A percentile compares a stretch with the other conserved stretches of the same genome.
Evolutionary conservation across 1,140 invertebrate species (phyloP).

Genomic region (Brachionus rubens): DNA sequence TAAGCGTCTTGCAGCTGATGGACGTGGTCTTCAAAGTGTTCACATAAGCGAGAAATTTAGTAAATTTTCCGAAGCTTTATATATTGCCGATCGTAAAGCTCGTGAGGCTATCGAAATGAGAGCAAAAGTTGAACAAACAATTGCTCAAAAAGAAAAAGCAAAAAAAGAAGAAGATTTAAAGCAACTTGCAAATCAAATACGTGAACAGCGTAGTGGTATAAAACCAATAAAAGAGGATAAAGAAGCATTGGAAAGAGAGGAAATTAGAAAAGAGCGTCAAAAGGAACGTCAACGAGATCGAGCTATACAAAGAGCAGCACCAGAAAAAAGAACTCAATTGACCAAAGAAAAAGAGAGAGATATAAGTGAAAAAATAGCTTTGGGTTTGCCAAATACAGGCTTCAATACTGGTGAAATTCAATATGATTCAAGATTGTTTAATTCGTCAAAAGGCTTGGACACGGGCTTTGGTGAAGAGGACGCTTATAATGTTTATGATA

Average conservation of each 20-base stretch:
- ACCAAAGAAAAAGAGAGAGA: constrained; percentile 71
- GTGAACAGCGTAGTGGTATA: constrained; percentile 87
- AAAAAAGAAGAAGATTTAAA: constrained; percentile 93
- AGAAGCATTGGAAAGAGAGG: constrained; percentile 81
- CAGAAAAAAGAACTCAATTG: constrained; percentile 72
- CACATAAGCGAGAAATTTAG: constrained; percentile 99
- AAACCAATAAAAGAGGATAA: constrained; percentile 61
- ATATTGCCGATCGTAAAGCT: constrained; percentile 95
- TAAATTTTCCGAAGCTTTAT: constrained; percentile 91
- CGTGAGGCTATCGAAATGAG: constrained; percentile 92
- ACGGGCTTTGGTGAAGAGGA: constrained; percentile 96
- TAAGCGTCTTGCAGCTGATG: constrained; percentile 95
- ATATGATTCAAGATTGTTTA: constrained; percentile 93
- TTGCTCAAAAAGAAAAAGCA: constrained; percentile 96
- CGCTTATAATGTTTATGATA: constrained; percentile 95
- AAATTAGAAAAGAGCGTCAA: constrained; percentile 80
- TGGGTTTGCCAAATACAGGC: constrained; percentile 74
- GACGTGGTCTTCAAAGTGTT: constrained; percentile 88
- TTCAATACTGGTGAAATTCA: constrained; percentile 76
- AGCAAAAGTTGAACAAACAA: constrained; percentile 88
- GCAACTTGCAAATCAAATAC: constrained; percentile 86
- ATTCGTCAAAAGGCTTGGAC: constrained; percentile 71
- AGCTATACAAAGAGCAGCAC: constrained; percentile 85
- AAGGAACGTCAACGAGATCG: constrained; percentile 85
- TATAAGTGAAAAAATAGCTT: constrained; percentile 95